Evolutionary conservation across 2,113 vertebrate genomes (phyloP).

Genomic region (Pteropus alecto): DNA sequence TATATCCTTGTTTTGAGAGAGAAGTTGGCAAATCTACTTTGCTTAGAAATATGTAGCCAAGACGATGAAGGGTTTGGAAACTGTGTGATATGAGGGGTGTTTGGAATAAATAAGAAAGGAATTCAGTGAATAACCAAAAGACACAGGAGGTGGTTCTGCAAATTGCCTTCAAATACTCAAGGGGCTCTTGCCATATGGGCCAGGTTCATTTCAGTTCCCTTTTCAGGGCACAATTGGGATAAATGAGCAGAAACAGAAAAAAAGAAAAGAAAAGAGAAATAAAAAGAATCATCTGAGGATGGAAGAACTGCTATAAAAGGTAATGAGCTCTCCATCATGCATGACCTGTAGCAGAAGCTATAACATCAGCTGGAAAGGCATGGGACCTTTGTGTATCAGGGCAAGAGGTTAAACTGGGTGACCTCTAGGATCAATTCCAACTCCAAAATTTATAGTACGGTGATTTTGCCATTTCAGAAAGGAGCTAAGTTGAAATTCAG

Average conservation of each 20-base stretch:
- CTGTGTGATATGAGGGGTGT: background rate
- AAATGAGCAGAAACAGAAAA: background rate
- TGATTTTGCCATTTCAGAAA: background rate
- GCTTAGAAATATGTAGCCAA: background rate
- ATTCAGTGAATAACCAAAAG: background rate
- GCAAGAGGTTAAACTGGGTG: background rate
- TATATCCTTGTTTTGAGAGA: background rate
- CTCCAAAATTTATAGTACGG: background rate
- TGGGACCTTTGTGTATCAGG: background rate
- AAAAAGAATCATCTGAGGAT: background rate
- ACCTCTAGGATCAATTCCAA: background rate
- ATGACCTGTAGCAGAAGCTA: background rate
- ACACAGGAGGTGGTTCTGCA: background rate
- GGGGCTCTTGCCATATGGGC: background rate
- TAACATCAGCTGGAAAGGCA: background rate
- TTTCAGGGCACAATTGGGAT: background rate
- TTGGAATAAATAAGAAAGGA: background rate
- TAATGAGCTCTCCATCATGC: background rate
- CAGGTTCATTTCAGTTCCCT: background rate
- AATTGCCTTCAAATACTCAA: background rate
- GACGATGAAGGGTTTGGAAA: background rate
- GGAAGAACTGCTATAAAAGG: background rate
- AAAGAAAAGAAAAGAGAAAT: background rate
- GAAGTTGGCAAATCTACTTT: background rate
- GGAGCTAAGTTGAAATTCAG: background rate